Conservation (phyloP, 2,797 vertebrate species). For the Characodon lateralis region DNA sequence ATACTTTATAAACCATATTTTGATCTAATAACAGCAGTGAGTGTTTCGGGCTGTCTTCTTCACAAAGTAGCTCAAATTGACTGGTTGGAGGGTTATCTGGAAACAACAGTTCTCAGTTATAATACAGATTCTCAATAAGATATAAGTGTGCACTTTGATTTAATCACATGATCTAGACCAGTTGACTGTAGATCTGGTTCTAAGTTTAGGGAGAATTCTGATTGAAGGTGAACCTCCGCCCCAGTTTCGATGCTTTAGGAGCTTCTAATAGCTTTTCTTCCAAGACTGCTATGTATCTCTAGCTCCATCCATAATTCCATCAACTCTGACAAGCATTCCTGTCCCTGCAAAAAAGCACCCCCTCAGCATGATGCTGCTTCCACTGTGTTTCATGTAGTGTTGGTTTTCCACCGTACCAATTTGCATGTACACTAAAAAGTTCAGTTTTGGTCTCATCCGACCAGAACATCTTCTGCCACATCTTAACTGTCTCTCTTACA, state of each 20-base stretch:
- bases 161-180: not conserved
- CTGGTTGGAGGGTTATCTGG: not conserved
- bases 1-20: not conserved
- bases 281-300: not conserved
- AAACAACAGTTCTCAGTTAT: not conserved
- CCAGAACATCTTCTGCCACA: not conserved
- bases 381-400: not conserved
- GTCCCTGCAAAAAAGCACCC: not conserved
- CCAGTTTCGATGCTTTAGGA: not conserved
- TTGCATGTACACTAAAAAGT: not conserved
- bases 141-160: not conserved
- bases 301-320: too few species aligned
- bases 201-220: not conserved
- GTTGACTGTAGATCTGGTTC: not conserved
- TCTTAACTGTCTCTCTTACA: not conserved
- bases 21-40: not conserved
- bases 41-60: not conserved
- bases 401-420: not conserved
- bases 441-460: not conserved
- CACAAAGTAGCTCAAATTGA: not conserved
- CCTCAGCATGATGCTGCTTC: not conserved
- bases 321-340: not conserved
- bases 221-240: not conserved
- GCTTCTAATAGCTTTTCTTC: not conserved
- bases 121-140: too few species aligned